These are phyloP conservation scores for Boloria selene DNA, from an alignment of 2,888 invertebrate species.

Conservation along the genomic window DNA sequence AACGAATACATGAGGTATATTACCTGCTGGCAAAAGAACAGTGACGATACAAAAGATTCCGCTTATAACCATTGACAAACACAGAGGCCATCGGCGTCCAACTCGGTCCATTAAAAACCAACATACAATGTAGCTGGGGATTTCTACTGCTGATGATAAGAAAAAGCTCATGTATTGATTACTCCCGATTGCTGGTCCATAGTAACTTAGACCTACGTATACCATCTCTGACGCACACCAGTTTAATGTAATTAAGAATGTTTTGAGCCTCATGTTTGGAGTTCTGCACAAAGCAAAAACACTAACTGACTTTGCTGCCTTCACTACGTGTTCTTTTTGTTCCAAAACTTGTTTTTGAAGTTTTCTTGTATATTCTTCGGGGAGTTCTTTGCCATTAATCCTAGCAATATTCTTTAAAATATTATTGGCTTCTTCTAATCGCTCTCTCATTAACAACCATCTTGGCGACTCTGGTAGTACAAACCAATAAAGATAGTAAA, in stretches of 20 bases:
- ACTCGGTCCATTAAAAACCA: slow-evolving; percentile 95
- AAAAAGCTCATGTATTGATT: slow-evolving; percentile 95
- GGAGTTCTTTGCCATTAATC: slow-evolving; percentile 89
- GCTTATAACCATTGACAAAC: slow-evolving; percentile 91
- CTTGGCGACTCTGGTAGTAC: slow-evolving; percentile 95
- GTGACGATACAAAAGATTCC: slow-evolving; percentile 93
- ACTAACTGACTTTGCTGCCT: slow-evolving; percentile 68
- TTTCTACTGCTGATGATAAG: slow-evolving; percentile 92
- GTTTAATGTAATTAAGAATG: slow-evolving; percentile 91
- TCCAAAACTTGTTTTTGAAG: slow-evolving; percentile 87
- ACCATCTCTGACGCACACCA: slow-evolving; percentile 97
- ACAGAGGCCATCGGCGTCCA: slow-evolving; percentile 94
- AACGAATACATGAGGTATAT: slow-evolving; percentile 3
- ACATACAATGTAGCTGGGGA: slow-evolving; percentile 93
- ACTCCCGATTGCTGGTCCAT: slow-evolving; percentile 93
- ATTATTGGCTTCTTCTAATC: slow-evolving; percentile 90
- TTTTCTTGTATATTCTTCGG: slow-evolving; percentile 87
- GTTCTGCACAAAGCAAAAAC: slow-evolving; percentile 88
- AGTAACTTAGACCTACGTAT: slow-evolving; percentile 95
- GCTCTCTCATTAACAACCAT: slow-evolving; percentile 93
- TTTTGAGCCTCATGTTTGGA: slow-evolving; percentile 94
- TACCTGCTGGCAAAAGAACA: slow-evolving; percentile 90
- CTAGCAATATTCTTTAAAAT: slow-evolving; percentile 90
- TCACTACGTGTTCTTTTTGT: slow-evolving; percentile 81
- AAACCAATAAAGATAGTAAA: slow-evolving; percentile 93